Conservation (phyloP, 2,797 vertebrate genomes). For the Melanotaenia pygmaea region DNA sequence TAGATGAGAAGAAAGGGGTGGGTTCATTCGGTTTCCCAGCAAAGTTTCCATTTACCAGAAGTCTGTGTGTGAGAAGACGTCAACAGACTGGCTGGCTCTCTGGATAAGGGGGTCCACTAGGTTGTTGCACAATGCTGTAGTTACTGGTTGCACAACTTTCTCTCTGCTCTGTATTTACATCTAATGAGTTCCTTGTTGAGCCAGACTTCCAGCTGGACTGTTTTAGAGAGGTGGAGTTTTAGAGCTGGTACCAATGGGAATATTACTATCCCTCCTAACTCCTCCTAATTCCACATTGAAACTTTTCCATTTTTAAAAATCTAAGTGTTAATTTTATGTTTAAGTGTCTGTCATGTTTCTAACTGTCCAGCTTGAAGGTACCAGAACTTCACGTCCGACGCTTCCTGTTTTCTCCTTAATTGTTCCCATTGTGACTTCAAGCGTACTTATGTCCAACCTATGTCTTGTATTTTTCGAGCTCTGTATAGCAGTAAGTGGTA, state of each 20-base stretch:
- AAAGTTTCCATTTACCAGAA: constrained; percentile 72
- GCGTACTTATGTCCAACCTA: constrained; percentile 34
- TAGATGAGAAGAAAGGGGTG: constrained; percentile 52
- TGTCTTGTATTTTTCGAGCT: constrained; percentile 40
- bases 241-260: constrained; percentile 56
- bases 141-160: constrained; percentile 64
- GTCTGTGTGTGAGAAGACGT: constrained; percentile 42
- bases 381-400: background rate
- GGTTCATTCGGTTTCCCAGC: constrained; percentile 65
- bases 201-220: constrained; percentile 58
- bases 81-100: constrained; percentile 49
- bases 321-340: constrained; percentile 22
- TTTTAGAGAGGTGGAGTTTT: constrained; percentile 48
- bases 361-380: background rate
- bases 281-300: constrained; percentile 37
- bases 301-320: constrained; percentile 34
- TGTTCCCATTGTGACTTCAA: constrained; percentile 29
- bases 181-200: constrained; percentile 63
- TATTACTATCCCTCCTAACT: constrained; percentile 48
- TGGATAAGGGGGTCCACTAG: constrained; percentile 42
- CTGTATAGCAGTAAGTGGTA: constrained; percentile 32
- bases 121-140: constrained; percentile 60
- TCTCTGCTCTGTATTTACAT: constrained; percentile 33
- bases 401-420: constrained; percentile 19
- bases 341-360: background rate